phyloP scores from a whole-genome alignment of 2,888 invertebrate genomes.

The Xestobium rufovillosum region DNA sequence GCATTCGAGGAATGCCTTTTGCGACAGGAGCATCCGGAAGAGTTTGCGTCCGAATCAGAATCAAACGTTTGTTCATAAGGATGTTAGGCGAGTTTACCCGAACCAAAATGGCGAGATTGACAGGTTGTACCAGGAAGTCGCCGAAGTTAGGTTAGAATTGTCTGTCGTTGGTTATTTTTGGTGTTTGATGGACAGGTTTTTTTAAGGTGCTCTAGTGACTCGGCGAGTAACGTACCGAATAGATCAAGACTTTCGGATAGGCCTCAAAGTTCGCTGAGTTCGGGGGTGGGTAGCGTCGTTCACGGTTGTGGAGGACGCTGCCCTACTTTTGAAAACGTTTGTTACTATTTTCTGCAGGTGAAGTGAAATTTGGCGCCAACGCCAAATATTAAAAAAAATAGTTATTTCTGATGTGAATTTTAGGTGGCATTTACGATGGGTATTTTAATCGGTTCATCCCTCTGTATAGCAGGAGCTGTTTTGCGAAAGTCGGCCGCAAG shows the following conservation, averaged over 20 bases:
- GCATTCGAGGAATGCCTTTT: slow-evolving; percentile 24
- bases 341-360: slow-evolving; percentile 63
- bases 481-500: slow-evolving; percentile 56
- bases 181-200: no score
- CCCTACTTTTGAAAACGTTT: slow-evolving; percentile 62
- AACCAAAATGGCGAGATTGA: slow-evolving; percentile 26
- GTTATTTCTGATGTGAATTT: slow-evolving; percentile 15
- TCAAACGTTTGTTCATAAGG: slow-evolving; percentile 15
- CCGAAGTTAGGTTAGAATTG: slow-evolving; percentile 1
- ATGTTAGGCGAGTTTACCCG: slow-evolving; percentile 28
- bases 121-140: slow-evolving; percentile 32
- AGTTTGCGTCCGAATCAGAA: background rate
- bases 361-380: background rate
- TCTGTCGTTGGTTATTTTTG: no score
- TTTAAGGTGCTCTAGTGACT: background rate
- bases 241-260: slow-evolving; percentile 29
- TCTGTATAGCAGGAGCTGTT: slow-evolving; percentile 59
- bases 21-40: slow-evolving; percentile 22
- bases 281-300: slow-evolving; percentile 45
- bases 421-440: slow-evolving; percentile 62
- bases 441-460: slow-evolving; percentile 56
- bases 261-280: slow-evolving; percentile 39
- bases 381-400: background rate
- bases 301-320: slow-evolving; percentile 64
- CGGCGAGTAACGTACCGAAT: background rate